Evolutionary conservation across 2,113 vertebrate genomes (phyloP), one percentile per base, ranked within the genome.

Genomic region (Indri indri): DNA sequence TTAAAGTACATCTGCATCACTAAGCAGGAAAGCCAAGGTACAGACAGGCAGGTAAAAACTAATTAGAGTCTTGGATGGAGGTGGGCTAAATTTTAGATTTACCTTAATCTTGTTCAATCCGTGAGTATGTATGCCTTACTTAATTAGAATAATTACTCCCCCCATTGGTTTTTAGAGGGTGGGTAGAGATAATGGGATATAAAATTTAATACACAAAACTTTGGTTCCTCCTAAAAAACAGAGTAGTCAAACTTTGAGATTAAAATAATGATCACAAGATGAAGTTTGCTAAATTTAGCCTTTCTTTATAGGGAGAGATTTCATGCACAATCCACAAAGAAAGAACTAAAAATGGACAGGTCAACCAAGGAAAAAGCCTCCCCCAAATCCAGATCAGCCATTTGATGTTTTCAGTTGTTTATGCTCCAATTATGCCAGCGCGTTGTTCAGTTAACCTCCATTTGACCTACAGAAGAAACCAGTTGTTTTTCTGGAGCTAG

Each of bases 361-460:
- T 88, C 88, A 88, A 73, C 18, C 20, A 85, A 90, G 50, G 52
- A 90, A 91, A 96, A 76, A 92, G 63, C 80, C 50, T 97, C 81
- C 54, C 76, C 91, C 97, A 96, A 98, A 97, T 97, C 97, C 73
- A 77, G 94, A 97, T 92, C 97, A 91, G 80, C 97, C 96, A 97
- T 98, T 98, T 98, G 95, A 98, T 98, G 85, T 97, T 98, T 97
- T 97, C 88, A 97, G 96, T 96, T 98, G 97, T 98, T 99, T 99
- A 98, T 96, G 95, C 97, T 98, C 96, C 97, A 98, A 98, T 99
- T 98, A 99, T 98, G 97, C 92, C 96, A 98, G 96, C 89, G 96
- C 94, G 98, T 98, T 98, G 98, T 98, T 98, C 98, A 96, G 97
- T 98, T 98, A 98, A 98, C 99, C 98, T 98, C 98, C 97, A 70